These are phyloP conservation scores for Balearica regulorum DNA, from an alignment of 2,797 vertebrate genomes.

Conservation along the genomic window DNA sequence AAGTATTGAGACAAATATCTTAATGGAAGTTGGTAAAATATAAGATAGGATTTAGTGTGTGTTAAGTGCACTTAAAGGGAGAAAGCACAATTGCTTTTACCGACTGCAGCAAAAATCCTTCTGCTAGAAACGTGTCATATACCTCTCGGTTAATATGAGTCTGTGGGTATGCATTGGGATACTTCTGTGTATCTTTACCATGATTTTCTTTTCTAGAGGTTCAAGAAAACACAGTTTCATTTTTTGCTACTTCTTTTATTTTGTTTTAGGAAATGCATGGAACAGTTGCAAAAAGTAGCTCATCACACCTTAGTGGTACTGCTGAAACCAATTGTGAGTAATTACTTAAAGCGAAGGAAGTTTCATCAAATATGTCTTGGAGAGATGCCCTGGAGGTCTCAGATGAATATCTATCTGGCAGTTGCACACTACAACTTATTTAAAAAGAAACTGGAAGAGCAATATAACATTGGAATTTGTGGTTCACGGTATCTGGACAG, in stretches of 20 bases:
- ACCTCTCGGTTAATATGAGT: not conserved
- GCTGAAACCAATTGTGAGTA: constrained; percentile 67
- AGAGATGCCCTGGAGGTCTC: constrained; percentile 85
- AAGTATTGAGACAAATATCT: not conserved
- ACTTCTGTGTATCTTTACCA: not conserved
- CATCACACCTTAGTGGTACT: constrained; percentile 63
- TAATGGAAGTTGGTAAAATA: not conserved
- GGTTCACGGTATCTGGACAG: constrained; percentile 62
- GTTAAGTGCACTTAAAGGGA: not conserved
- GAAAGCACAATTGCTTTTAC: not conserved
- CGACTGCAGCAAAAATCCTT: not conserved
- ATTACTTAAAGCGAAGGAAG: constrained; percentile 62
- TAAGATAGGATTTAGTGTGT: not conserved
- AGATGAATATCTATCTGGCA: constrained; percentile 84
- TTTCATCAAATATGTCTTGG: constrained; percentile 76
- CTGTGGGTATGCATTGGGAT: not conserved
- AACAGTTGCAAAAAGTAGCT: constrained; percentile 59
- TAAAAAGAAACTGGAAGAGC: constrained; percentile 70
- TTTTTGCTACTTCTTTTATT: not conserved
- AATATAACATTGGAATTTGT: constrained; percentile 16
- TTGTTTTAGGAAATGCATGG: constrained; percentile 39
- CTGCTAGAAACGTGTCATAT: not conserved
- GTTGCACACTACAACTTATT: constrained; percentile 77
- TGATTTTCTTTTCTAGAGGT: not conserved
- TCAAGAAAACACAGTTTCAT: not conserved